phyloP scores from a whole-genome alignment of 1,140 invertebrate species.

The Pachypsylla venusta region DNA sequence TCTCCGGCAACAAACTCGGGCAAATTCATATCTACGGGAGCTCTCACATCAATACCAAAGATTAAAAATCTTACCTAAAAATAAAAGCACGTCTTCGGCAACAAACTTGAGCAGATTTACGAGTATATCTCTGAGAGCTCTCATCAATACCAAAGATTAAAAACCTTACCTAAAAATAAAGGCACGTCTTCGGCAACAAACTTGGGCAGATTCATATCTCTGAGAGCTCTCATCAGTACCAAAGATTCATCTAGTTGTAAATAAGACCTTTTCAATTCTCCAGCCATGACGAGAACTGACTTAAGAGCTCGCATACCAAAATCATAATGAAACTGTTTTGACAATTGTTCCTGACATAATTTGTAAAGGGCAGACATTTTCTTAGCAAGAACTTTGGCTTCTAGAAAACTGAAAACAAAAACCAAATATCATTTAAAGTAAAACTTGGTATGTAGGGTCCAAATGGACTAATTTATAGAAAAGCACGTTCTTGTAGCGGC shows the following conservation, averaged over 20 bases:
- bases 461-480: too few relatives aligned
- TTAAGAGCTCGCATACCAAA: constrained; percentile 81
- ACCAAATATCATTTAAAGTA: too few relatives aligned
- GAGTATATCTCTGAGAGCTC: too few relatives aligned
- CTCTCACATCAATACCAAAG: too few relatives aligned
- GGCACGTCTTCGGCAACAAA: constrained; percentile 83
- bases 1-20: too few relatives aligned
- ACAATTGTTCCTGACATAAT: constrained; percentile 67
- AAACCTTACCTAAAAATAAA: constrained; percentile 46
- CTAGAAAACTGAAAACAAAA: constrained; percentile 19
- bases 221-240: constrained; percentile 71
- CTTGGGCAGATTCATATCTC: constrained; percentile 85
- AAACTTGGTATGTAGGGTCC: too few relatives aligned
- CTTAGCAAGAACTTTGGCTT: constrained; percentile 51
- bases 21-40: too few relatives aligned
- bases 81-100: too few relatives aligned
- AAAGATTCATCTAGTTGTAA: constrained; percentile 63
- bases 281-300: constrained; percentile 76
- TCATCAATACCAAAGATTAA: too few relatives aligned
- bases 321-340: constrained; percentile 85
- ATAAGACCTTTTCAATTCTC: constrained; percentile 60
- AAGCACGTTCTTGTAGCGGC: too few relatives aligned
- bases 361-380: constrained; percentile 86
- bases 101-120: too few relatives aligned
- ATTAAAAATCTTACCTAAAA: too few relatives aligned